phyloP scores from a whole-genome alignment of 2,797 vertebrate species.

The Remorina albescens region DNA sequence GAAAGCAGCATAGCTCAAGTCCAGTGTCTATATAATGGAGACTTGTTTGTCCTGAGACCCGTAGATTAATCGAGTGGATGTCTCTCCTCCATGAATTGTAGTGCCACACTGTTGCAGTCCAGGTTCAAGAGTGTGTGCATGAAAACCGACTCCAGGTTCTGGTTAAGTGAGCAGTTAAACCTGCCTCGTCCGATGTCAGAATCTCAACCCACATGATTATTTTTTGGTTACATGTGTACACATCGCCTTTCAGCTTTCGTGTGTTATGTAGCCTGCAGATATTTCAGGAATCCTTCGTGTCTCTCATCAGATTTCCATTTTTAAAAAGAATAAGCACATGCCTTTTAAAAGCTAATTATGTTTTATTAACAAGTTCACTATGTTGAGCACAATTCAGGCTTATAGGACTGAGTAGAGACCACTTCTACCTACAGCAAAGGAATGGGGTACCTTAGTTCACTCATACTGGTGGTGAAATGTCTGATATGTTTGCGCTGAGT shows the following conservation, averaged over 20 bases:
- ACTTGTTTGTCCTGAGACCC: constrained; percentile 78
- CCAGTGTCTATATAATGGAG: constrained; percentile 78
- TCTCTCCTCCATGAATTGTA: constrained; percentile 62
- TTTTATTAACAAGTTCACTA: constrained; percentile 55
- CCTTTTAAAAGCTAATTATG: constrained; percentile 62
- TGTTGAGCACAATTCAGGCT: constrained; percentile 47
- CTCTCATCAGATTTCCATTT: constrained; percentile 56
- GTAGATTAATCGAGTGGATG: constrained; percentile 74
- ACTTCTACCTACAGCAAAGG: constrained; percentile 58
- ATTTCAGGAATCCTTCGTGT: constrained; percentile 50
- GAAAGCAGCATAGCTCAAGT: constrained; percentile 80
- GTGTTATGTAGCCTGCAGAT: constrained; percentile 43
- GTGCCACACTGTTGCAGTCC: constrained; percentile 37
- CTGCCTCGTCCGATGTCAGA: constrained; percentile 63
- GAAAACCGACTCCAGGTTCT: constrained; percentile 55
- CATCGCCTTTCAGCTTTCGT: constrained; percentile 53
- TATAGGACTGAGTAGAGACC: constrained; percentile 43
- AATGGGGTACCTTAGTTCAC: constrained; percentile 51
- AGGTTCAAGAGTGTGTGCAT: constrained; percentile 39
- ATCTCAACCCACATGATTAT: constrained; percentile 63
- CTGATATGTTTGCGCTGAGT: constrained; percentile 82
- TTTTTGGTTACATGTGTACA: constrained; percentile 68
- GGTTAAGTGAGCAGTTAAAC: constrained; percentile 62
- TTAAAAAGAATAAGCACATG: constrained; percentile 54
- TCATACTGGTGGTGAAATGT: constrained; percentile 80